Conservation (phyloP, 2,113 vertebrate species). For the Donacobius atricapilla region DNA sequence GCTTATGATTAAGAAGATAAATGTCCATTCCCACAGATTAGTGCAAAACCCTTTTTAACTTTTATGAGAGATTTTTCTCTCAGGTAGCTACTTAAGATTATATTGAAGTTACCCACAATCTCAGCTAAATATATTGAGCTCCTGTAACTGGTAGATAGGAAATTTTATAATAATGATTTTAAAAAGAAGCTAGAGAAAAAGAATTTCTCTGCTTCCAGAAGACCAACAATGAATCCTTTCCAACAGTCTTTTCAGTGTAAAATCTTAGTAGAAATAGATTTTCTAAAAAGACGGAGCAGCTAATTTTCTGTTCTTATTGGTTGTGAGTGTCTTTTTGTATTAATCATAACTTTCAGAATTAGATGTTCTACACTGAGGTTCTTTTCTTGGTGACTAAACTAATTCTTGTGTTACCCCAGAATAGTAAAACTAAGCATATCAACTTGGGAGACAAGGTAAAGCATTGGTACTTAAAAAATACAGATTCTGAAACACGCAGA, state of each 20-base stretch:
- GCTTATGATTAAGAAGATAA: not conserved
- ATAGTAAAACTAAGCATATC: not conserved
- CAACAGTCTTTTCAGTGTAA: not conserved
- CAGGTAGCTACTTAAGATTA: not conserved
- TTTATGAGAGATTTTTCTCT: not conserved
- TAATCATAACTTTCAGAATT: constrained; percentile 13
- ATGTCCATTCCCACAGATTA: not conserved
- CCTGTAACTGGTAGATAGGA: not conserved
- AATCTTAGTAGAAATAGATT: not conserved
- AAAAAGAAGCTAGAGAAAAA: not conserved
- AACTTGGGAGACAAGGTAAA: constrained; percentile 4
- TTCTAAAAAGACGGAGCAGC: not conserved
- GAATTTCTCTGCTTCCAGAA: not conserved
- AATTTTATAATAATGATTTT: not conserved
- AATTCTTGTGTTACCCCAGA: constrained; percentile 12
- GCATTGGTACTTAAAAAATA: constrained; percentile 8
- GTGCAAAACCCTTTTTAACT: not conserved
- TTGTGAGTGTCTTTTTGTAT: not conserved
- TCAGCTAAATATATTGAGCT: not conserved
- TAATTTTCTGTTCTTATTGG: constrained; percentile 28
- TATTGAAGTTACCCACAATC: not conserved
- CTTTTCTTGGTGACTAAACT: constrained; percentile 46
- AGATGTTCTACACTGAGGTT: constrained; percentile 27
- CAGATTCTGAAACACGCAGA: constrained; percentile 19
- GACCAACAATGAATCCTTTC: not conserved